phyloP scores from a whole-genome alignment of 2,797 vertebrate genomes.

The Rhinogobio ventralis region DNA sequence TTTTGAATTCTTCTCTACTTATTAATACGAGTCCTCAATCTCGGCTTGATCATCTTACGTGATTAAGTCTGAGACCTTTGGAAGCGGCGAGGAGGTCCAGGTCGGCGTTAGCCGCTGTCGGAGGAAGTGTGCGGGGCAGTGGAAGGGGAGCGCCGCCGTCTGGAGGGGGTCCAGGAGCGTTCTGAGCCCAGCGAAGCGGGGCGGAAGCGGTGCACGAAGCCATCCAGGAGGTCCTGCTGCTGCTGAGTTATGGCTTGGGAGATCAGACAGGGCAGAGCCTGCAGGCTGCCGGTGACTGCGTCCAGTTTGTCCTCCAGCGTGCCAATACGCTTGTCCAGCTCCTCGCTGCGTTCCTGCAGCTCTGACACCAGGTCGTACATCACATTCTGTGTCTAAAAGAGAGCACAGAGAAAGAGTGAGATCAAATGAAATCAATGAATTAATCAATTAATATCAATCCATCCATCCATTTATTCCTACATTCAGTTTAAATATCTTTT shows the following conservation, averaged over 20 bases:
- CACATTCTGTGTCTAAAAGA: conserved; percentile 88
- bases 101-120: conserved; percentile 84
- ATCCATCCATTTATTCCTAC: neutral
- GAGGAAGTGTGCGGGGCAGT: conserved; percentile 86
- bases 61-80: conserved; percentile 44
- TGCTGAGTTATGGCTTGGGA: conserved; percentile 89
- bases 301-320: conserved; percentile 90
- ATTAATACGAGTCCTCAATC: conserved; percentile 52
- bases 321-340: conserved; percentile 90
- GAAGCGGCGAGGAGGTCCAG: conserved; percentile 47
- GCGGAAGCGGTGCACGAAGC: conserved; percentile 82
- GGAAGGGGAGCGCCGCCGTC: conserved; percentile 81
- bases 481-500: neutral
- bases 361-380: conserved; percentile 93
- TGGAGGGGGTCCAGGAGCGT: conserved; percentile 81
- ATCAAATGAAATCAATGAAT: neutral
- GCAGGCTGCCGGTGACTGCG: conserved; percentile 86
- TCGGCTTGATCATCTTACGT: conserved; percentile 30
- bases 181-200: conserved; percentile 81
- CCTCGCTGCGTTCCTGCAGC: conserved; percentile 92
- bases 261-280: conserved; percentile 88
- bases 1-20: conserved; percentile 71
- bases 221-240: conserved; percentile 85
- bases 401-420: conserved; percentile 50
- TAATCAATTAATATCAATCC: neutral